phyloP scores from a whole-genome alignment of 2,113 vertebrate genomes.

The Amphilophus citrinellus region DNA sequence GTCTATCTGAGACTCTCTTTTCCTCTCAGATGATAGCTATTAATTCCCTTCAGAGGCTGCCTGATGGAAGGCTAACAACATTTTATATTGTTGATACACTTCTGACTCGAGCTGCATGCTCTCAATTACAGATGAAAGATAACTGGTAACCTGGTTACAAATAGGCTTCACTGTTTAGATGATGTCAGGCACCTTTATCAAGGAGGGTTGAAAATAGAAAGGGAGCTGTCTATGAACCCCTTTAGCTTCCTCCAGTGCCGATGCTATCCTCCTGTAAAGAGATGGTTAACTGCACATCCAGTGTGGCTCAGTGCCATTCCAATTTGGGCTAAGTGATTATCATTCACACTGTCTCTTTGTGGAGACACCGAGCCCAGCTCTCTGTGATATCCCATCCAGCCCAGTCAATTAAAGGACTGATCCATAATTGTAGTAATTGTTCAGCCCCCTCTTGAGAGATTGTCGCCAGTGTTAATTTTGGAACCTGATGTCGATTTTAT shows the following conservation, averaged over 20 bases:
- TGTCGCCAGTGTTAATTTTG: neutral
- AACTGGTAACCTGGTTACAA: constrained; percentile 84
- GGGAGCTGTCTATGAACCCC: constrained; percentile 46
- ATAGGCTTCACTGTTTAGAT: constrained; percentile 79
- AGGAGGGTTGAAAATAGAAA: constrained; percentile 71
- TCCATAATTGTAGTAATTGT: constrained; percentile 33
- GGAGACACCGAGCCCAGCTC: constrained; percentile 39
- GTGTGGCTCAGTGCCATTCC: constrained; percentile 65
- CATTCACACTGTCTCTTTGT: constrained; percentile 40
- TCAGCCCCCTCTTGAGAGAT: neutral
- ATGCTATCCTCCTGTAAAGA: constrained; percentile 67
- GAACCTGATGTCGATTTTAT: neutral
- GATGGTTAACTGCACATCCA: constrained; percentile 72
- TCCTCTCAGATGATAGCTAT: constrained; percentile 79
- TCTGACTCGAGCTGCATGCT: constrained; percentile 76
- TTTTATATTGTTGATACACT: constrained; percentile 84
- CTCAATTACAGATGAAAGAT: constrained; percentile 83
- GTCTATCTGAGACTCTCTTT: constrained; percentile 64
- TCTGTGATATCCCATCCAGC: constrained; percentile 19
- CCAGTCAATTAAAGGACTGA: constrained; percentile 50
- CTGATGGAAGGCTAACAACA: constrained; percentile 83
- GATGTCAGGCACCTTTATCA: constrained; percentile 83
- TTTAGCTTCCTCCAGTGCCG: constrained; percentile 43
- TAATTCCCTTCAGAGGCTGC: constrained; percentile 80
- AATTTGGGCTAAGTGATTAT: constrained; percentile 67